These are phyloP conservation scores for Drosophila triauraria DNA, from an alignment of 1,140 invertebrate species.

Conservation along the genomic window DNA sequence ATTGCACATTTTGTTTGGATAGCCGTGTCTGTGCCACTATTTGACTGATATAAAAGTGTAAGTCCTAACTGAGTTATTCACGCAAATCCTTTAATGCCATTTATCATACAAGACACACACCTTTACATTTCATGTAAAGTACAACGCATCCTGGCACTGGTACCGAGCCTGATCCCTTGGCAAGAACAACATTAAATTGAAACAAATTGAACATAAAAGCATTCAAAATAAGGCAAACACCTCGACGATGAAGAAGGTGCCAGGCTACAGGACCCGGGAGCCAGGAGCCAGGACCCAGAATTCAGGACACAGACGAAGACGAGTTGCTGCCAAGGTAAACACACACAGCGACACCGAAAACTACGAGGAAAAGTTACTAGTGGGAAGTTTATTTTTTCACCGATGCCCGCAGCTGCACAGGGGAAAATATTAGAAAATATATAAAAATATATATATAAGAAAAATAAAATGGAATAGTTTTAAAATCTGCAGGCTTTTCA, in stretches of 20 bases:
- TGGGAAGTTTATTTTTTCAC: slow-evolving; percentile 34
- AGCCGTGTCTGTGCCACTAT: slow-evolving; percentile 41
- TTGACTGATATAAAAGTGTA: slow-evolving; percentile 49
- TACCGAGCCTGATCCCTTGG: slow-evolving; percentile 64
- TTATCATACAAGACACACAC: slow-evolving; percentile 64
- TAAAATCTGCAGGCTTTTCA: too few relatives aligned
- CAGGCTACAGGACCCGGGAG: slow-evolving; percentile 9
- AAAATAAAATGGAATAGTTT: too few relatives aligned
- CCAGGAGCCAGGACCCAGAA: slow-evolving; percentile 26
- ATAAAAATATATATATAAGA: not conserved
- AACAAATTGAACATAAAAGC: slow-evolving; percentile 83
- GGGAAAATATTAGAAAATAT: not conserved
- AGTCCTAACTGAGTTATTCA: slow-evolving; percentile 68
- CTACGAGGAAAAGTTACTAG: slow-evolving; percentile 38
- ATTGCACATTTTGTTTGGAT: slow-evolving; percentile 42
- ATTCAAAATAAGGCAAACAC: slow-evolving; percentile 83
- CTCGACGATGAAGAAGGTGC: slow-evolving; percentile 45
- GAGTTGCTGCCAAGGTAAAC: slow-evolving; percentile 77
- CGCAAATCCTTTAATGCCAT: slow-evolving; percentile 80
- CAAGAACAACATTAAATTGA: slow-evolving; percentile 82
- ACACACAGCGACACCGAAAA: slow-evolving; percentile 61
- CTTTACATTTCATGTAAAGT: slow-evolving; percentile 77
- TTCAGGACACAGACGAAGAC: slow-evolving; percentile 48
- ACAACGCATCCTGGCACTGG: slow-evolving; percentile 58
- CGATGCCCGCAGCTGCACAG: slow-evolving; percentile 17